Evolutionary conservation across 2,113 vertebrate species (phyloP).

Genomic region (Dicaeum eximium): DNA sequence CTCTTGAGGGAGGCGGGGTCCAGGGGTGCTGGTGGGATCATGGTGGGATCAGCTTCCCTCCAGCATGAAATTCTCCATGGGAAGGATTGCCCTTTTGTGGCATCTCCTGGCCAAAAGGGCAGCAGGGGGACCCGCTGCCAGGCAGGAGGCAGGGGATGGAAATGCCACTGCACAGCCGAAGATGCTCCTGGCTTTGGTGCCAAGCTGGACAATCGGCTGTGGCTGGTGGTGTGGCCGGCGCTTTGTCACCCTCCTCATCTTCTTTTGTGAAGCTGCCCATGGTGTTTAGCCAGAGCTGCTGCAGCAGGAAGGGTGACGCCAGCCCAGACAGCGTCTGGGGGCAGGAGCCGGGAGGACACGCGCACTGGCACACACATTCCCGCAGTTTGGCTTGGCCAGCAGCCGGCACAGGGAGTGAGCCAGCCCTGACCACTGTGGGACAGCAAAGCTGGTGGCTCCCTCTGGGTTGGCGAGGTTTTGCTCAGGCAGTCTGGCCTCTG

Average conservation of each 20-base stretch:
- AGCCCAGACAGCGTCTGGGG: background rate
- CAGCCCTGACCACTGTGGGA: background rate
- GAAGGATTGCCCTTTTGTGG: background rate
- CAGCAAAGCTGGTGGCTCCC: background rate
- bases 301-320: background rate
- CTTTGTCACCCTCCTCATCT: background rate
- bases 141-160: background rate
- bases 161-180: background rate
- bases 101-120: background rate
- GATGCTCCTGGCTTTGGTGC: background rate
- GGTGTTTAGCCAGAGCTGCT: background rate
- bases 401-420: background rate
- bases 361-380: background rate
- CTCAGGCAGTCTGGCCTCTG: background rate
- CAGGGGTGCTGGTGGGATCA: background rate
- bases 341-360: background rate
- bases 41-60: background rate
- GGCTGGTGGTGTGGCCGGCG: rapidly evolving
- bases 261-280: background rate
- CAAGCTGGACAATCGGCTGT: background rate
- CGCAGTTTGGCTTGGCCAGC: background rate
- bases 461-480: background rate
- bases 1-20: background rate
- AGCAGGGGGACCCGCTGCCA: background rate
- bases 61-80: background rate